phyloP scores from a whole-genome alignment of 2,888 invertebrate genomes.

The Rhaphigaster nebulosa region DNA sequence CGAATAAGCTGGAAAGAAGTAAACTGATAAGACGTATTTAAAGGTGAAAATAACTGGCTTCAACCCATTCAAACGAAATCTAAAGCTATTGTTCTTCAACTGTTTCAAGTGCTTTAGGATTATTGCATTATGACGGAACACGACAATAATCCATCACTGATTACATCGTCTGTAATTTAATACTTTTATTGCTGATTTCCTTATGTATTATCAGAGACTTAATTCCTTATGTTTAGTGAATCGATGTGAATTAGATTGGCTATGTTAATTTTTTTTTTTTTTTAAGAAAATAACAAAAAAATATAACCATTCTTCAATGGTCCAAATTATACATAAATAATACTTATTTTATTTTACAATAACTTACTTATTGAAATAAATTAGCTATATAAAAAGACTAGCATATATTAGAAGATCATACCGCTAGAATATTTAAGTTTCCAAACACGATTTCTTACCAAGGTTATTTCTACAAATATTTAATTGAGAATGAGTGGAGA shows the following conservation, averaged over 20 bases:
- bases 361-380: no score
- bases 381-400: no score
- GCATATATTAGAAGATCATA: no score
- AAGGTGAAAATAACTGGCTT: background rate
- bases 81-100: background rate
- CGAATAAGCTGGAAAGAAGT: background rate
- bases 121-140: background rate
- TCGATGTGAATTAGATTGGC: background rate
- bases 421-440: no score
- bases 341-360: no score
- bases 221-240: background rate
- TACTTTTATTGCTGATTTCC: background rate
- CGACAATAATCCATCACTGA: background rate
- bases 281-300: no score
- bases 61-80: background rate
- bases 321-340: no score
- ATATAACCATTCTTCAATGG: no score
- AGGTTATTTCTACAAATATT: no score
- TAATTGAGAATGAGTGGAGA: no score
- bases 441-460: no score
- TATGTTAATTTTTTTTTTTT: no score
- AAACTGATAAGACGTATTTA: background rate
- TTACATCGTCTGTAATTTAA: background rate
- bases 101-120: background rate
- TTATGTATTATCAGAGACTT: background rate